Conservation (phyloP, 2,888 invertebrate species). For the Oligia strigilis region DNA sequence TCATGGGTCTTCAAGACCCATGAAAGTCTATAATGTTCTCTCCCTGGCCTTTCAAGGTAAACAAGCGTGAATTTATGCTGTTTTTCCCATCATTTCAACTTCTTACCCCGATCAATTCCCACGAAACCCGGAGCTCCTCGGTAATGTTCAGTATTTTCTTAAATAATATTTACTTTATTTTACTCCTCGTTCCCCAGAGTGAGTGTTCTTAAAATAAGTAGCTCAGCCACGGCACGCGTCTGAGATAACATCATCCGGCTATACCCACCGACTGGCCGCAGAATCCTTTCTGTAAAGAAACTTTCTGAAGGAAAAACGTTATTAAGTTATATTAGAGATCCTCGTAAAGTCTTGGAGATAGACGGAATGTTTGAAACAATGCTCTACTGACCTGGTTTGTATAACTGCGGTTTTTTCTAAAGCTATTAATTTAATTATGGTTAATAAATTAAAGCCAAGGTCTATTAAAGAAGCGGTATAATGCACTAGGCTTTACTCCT, state of each 20-base stretch:
- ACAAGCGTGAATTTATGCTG: neutral
- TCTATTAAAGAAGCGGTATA: neutral
- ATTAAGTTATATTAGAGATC: conserved; percentile 53
- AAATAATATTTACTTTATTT: conserved; percentile 41
- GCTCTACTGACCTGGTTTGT: conserved; percentile 40
- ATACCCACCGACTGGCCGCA: conserved; percentile 19
- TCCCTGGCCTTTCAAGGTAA: neutral
- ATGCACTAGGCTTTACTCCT: neutral
- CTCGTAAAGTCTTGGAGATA: conserved; percentile 23
- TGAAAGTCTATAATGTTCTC: neutral
- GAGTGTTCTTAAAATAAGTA: conserved; percentile 48
- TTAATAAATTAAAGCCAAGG: neutral
- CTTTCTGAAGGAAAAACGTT: conserved; percentile 49
- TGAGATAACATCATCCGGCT: conserved; percentile 42
- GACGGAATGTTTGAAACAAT: conserved; percentile 30
- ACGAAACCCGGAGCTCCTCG: neutral
- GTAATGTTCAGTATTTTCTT: conserved; percentile 7
- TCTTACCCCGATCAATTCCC: neutral
- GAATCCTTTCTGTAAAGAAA: conserved; percentile 53
- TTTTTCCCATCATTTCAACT: neutral
- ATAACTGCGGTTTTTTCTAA: neutral
- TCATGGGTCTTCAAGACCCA: too few relatives aligned
- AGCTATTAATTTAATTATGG: too few relatives aligned
- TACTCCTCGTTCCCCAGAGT: conserved; percentile 17
- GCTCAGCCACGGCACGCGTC: conserved; percentile 45